Conservation (phyloP, 2,113 vertebrate genomes). For the Ammodytes dubius region DNA sequence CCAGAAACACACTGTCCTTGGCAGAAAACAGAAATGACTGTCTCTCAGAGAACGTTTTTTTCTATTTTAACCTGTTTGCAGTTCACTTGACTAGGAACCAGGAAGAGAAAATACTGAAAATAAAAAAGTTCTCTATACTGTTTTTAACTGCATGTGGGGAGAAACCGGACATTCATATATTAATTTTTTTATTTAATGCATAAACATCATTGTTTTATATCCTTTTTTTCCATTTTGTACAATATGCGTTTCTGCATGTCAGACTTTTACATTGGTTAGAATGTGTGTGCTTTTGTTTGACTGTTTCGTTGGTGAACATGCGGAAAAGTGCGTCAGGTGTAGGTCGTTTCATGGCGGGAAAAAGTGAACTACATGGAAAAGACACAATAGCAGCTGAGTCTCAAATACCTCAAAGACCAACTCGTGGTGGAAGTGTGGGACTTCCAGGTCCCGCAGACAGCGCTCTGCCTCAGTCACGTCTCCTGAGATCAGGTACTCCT, state of each 20-base stretch:
- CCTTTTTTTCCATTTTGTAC: not conserved
- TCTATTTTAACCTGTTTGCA: not conserved
- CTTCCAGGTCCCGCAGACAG: conserved; percentile 89
- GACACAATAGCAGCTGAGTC: not conserved
- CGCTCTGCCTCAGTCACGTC: conserved; percentile 87
- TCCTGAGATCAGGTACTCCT: conserved; percentile 88
- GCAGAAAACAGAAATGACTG: conserved; percentile 35
- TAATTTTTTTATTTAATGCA: not conserved
- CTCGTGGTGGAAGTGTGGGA: conserved; percentile 93
- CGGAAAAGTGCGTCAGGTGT: not conserved
- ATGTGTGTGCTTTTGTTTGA: not conserved
- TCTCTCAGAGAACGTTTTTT: not conserved
- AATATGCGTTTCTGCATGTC: not conserved
- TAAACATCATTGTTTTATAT: not conserved
- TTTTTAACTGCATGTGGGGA: not conserved
- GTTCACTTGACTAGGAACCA: not conserved
- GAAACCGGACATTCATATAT: not conserved
- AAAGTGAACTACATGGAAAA: not conserved
- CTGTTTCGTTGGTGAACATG: not conserved
- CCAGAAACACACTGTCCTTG: conserved; percentile 59
- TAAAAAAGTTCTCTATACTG: not conserved
- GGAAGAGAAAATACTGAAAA: not conserved
- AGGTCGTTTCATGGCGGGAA: not conserved
- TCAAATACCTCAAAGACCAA: conserved; percentile 89
- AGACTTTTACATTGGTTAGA: not conserved